A percentile compares a stretch with the other conserved stretches of the same genome.
These are phyloP conservation scores for Schlechtendalia chinensis DNA, from an alignment of 1,140 invertebrate genomes.

Conservation along the genomic window DNA sequence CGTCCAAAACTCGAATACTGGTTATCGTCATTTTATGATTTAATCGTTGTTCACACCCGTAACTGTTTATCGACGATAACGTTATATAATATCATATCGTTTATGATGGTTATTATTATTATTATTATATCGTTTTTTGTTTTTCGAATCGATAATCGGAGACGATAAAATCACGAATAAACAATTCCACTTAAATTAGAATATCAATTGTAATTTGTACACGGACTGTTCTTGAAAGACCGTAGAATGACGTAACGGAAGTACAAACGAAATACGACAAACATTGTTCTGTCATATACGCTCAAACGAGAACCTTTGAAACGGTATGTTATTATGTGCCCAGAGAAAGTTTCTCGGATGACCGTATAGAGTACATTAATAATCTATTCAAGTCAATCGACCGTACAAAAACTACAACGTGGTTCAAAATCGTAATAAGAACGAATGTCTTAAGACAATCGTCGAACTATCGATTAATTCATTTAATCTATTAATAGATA, in stretches of 20 bases:
- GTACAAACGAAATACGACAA: not conserved
- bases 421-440: not conserved
- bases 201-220: not conserved
- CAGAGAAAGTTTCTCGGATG: slow-evolving; percentile 1
- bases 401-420: slow-evolving; percentile 11
- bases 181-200: not conserved
- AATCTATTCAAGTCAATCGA: slow-evolving; percentile 5
- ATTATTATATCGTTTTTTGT: too few relatives aligned
- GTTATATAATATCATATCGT: too few relatives aligned
- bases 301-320: not conserved
- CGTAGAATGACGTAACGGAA: not conserved
- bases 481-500: too few relatives aligned
- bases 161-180: not conserved
- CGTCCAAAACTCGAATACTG: not conserved
- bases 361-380: slow-evolving; percentile 1
- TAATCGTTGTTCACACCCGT: not conserved
- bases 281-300: not conserved
- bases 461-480: too few relatives aligned
- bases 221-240: too few relatives aligned
- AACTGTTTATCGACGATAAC: too few relatives aligned
- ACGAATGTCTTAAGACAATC: too few relatives aligned
- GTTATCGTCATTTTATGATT: not conserved
- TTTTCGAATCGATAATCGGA: not conserved
- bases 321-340: not conserved
- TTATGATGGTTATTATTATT: too few relatives aligned